Evolutionary conservation across 2,797 vertebrate genomes (phyloP).

Genomic region (Aplochiton taeniatus): DNA sequence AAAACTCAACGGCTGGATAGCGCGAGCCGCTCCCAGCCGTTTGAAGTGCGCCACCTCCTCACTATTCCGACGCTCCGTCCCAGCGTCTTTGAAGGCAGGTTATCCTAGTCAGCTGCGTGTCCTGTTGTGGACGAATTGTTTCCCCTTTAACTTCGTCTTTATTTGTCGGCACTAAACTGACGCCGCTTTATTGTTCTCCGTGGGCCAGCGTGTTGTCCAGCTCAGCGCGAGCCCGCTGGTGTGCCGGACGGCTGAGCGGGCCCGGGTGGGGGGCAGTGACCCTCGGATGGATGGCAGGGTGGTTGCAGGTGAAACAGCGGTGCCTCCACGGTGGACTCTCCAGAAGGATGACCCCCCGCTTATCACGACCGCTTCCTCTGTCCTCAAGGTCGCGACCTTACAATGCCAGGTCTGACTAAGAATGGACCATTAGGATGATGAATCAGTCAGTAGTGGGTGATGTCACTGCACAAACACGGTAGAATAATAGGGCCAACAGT

Average conservation of each 20-base stretch:
- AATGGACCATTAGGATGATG: conserved; percentile 58
- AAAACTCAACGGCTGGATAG: conserved; percentile 83
- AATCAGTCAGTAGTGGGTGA: conserved; percentile 62
- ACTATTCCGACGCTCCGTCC: conserved; percentile 86
- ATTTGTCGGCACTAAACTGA: conserved; percentile 86
- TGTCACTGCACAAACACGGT: conserved; percentile 66
- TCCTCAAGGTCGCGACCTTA: conserved; percentile 69
- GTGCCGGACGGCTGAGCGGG: conserved; percentile 32
- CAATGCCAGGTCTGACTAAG: conserved; percentile 56
- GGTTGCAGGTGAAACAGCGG: conserved; percentile 63
- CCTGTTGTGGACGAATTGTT: conserved; percentile 95
- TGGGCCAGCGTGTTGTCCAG: conserved; percentile 48
- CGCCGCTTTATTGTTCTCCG: conserved; percentile 78
- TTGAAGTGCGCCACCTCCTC: conserved; percentile 97
- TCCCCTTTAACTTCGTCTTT: conserved; percentile 91
- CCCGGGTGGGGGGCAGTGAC: conserved; percentile 25
- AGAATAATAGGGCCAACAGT: conserved; percentile 38
- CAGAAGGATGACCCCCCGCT: conserved; percentile 72
- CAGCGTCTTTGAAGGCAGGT: conserved; percentile 96
- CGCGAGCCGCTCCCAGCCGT: conserved; percentile 73
- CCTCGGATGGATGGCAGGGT: conserved; percentile 38
- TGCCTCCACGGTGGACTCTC: conserved; percentile 50
- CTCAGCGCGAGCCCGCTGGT: conserved; percentile 20
- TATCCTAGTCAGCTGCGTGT: conserved; percentile 87
- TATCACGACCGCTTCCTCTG: conserved; percentile 64